These are phyloP conservation scores for Drosophila subsilvestris DNA, from an alignment of 2,888 invertebrate species.

Conservation along the genomic window DNA sequence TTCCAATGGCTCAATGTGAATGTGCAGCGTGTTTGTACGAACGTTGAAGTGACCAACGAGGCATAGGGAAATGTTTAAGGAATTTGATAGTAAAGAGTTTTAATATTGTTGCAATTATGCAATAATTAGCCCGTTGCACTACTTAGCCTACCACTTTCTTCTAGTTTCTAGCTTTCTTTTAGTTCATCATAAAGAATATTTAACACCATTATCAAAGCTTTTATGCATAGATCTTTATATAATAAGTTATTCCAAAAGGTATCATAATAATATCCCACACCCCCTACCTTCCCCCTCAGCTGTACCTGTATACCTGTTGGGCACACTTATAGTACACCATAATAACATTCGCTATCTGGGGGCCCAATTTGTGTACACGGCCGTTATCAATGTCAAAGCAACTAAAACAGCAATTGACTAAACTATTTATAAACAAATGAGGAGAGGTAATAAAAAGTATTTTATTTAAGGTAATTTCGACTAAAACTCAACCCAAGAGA, in stretches of 20 bases:
- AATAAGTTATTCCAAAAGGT: not conserved
- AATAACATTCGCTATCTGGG: slow-evolving; percentile 17
- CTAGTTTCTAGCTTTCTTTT: no score
- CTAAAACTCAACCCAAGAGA: not conserved
- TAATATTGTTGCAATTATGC: no score
- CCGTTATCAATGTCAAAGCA: slow-evolving; percentile 25
- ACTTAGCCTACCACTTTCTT: no score
- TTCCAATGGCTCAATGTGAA: slow-evolving; percentile 8
- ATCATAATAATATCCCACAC: not conserved
- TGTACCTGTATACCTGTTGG: slow-evolving; percentile 3
- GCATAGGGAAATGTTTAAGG: not conserved
- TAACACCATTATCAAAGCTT: not conserved
- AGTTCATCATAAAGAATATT: not conserved
- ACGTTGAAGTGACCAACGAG: not conserved
- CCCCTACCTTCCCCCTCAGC: not conserved
- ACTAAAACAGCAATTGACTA: slow-evolving; percentile 12
- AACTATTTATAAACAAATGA: slow-evolving; percentile 36
- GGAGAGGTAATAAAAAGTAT: slow-evolving; percentile 23
- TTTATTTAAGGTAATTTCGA: slow-evolving; percentile 33
- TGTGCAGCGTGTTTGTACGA: not conserved
- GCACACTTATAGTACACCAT: slow-evolving; percentile 3
- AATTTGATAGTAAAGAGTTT: no score
- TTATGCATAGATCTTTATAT: not conserved
- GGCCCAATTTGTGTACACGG: slow-evolving; percentile 26
- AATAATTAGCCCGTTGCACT: no score